Conservation (phyloP, 2,888 invertebrate genomes). For the Eupithecia insigniata region DNA sequence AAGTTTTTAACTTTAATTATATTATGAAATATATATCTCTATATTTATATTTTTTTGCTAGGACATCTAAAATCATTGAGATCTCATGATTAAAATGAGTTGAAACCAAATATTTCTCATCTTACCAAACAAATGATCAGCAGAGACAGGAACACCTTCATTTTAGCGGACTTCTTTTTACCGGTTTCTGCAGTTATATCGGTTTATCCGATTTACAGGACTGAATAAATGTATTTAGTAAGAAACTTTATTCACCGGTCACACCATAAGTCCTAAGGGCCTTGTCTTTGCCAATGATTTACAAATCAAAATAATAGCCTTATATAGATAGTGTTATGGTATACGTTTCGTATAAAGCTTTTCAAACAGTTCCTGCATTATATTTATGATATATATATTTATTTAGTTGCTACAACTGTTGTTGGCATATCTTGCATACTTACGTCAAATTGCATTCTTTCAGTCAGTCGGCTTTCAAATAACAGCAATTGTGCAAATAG, state of each 20-base stretch:
- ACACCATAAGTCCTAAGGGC: background rate
- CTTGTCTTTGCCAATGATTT: background rate
- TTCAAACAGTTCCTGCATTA: background rate
- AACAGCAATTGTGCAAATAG: background rate
- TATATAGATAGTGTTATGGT: background rate
- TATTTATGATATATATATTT: background rate
- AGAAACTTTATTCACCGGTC: background rate
- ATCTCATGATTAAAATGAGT: too few species aligned
- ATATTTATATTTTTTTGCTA: too few species aligned
- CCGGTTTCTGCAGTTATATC: background rate
- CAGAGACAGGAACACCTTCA: background rate
- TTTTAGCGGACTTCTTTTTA: background rate
- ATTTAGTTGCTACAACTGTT: background rate
- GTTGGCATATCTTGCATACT: background rate
- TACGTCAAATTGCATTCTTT: background rate
- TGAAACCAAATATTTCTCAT: background rate
- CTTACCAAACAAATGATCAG: constrained; percentile 5
- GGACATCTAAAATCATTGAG: background rate
- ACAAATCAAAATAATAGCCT: background rate
- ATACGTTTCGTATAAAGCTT: background rate
- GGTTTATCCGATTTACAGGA: background rate
- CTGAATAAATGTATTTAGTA: background rate
- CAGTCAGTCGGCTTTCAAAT: background rate
- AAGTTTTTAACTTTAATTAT: too few species aligned
- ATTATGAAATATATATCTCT: too few species aligned